Evolutionary conservation across 2,888 invertebrate genomes (phyloP).

Genomic region (Megaustenia siamemsis): DNA sequence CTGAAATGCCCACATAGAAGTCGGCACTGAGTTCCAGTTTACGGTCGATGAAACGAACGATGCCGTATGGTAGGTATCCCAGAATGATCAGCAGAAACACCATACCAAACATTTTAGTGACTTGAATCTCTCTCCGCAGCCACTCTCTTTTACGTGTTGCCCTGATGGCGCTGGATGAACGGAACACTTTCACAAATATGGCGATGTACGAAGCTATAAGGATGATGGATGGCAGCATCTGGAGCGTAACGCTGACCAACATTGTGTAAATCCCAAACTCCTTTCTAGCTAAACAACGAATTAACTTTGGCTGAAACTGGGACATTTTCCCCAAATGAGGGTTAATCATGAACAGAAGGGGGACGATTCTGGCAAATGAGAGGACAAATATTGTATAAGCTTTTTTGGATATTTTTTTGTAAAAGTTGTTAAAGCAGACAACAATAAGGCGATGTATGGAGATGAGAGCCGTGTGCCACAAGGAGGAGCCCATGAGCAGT

Average conservation of each 20-base stretch:
- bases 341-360: constrained; percentile 73
- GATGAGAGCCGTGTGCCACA: constrained; percentile 79
- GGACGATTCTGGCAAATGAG: constrained; percentile 75
- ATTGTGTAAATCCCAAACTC: constrained; percentile 75
- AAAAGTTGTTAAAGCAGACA: constrained; percentile 76
- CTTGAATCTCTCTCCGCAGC: constrained; percentile 78
- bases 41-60: constrained; percentile 76
- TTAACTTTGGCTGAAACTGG: constrained; percentile 74
- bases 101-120: constrained; percentile 80
- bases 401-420: constrained; percentile 77
- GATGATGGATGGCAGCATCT: constrained; percentile 76
- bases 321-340: constrained; percentile 76
- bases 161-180: constrained; percentile 71
- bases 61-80: constrained; percentile 78
- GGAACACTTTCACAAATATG: constrained; percentile 76
- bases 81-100: constrained; percentile 77
- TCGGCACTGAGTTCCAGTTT: constrained; percentile 73
- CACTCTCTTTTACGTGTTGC: constrained; percentile 71
- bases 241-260: constrained; percentile 74
- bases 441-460: constrained; percentile 78
- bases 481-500: constrained; percentile 76
- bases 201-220: constrained; percentile 77
- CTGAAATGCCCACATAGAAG: constrained; percentile 77
- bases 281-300: constrained; percentile 75
- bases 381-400: constrained; percentile 76